Evolutionary conservation across 2,888 invertebrate species (phyloP), one percentile per base, ranked within the genome.

Genomic region (Megastigmus dorsalis): DNA sequence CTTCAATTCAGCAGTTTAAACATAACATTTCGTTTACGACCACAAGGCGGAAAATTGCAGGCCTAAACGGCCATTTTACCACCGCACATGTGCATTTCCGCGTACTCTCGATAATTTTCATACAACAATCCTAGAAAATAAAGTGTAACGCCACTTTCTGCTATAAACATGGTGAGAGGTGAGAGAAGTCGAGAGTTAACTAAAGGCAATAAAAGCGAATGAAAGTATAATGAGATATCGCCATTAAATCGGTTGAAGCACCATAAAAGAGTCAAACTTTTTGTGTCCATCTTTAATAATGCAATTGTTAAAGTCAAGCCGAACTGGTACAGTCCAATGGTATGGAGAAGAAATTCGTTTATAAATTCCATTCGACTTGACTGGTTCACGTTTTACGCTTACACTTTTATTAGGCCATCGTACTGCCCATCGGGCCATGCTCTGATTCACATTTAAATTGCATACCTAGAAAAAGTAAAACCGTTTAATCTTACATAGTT

Each of bases 101-200:
- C 15, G 52, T 52, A 28, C 20, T 52, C 52, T 28, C 38, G 41
- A 65, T 63, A 50, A 52, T 50, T 65, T 65, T 38, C 38, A 7
- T 41, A 52, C 26, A 52, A 30, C 38, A 23, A 36, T 65, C 23
- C 15, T 52, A 38, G 41, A 65, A 65, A 65, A 45, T 41, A 60
- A 28, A 60, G 60, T 60, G 33, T 52, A 60, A 52, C n/a, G n/a
- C n/a, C 23, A 52, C 65, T 65, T 65, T 65, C 65, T 23, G 36
- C 38, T 41, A 52, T 65, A 28, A 65, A 65, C n/a, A 52, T 45
- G 26, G 26, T n/a, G n/a, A n/a, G n/a, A n/a, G n/a, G n/a, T n/a
- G 38, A 7, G 45, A 15, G 38, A 38, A 26, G 23, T 38, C 15
- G 52, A 26, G n/a, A n/a, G 18, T 18, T 18, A 30, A 43, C 26